phyloP scores from a whole-genome alignment of 2,888 invertebrate genomes.

The Atethmia centrago region DNA sequence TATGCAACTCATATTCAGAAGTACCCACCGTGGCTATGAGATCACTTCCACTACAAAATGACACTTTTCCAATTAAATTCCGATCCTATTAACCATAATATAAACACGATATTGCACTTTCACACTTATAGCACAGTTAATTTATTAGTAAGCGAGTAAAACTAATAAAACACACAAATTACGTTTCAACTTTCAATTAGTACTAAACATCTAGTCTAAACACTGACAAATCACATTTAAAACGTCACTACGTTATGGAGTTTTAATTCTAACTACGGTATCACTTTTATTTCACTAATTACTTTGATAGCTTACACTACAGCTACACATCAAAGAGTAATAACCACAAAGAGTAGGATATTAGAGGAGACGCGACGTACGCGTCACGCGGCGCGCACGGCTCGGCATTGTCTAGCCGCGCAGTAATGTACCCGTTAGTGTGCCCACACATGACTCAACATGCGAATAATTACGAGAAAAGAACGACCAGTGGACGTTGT shows the following conservation, averaged over 20 bases:
- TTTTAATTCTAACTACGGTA: slow-evolving; percentile 16
- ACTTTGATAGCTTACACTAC: slow-evolving; percentile 24
- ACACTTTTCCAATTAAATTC: slow-evolving; percentile 23
- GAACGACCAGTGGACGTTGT: not conserved
- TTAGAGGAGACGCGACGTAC: slow-evolving; percentile 47
- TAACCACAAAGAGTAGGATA: slow-evolving; percentile 36
- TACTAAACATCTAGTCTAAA: slow-evolving; percentile 11
- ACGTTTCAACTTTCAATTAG: slow-evolving; percentile 12
- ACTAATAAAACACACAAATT: slow-evolving; percentile 29
- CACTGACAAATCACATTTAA: slow-evolving; percentile 6
- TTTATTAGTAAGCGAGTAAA: slow-evolving; percentile 30
- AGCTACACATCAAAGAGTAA: slow-evolving; percentile 32
- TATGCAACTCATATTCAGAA: not conserved
- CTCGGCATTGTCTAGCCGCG: slow-evolving; percentile 58
- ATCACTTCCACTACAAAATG: slow-evolving; percentile 37
- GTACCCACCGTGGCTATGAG: slow-evolving; percentile 46
- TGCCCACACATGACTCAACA: slow-evolving; percentile 53
- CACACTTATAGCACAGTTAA: slow-evolving; percentile 26
- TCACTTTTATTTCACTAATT: slow-evolving; percentile 37
- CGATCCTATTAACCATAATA: slow-evolving; percentile 9
- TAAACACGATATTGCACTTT: slow-evolving; percentile 53
- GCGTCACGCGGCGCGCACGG: slow-evolving; percentile 55
- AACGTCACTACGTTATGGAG: not conserved
- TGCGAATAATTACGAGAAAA: slow-evolving; percentile 39
- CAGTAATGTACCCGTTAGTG: slow-evolving; percentile 43